Evolutionary conservation across 2,797 vertebrate species (phyloP), one percentile per base, ranked within the genome.

Genomic region (Myotis daubentonii): DNA sequence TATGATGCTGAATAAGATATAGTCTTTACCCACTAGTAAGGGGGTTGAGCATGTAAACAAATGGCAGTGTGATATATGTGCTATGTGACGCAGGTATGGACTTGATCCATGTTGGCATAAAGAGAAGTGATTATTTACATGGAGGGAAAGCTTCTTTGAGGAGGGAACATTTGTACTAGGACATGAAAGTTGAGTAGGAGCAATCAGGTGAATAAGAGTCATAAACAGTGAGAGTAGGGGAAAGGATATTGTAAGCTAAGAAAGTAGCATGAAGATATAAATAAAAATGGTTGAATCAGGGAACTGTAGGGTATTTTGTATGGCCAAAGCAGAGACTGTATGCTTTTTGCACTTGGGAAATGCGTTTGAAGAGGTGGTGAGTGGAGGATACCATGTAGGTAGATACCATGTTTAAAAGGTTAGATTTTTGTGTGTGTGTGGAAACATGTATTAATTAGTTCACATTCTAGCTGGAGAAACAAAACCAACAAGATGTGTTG

Each of bases 201-300:
- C 74, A 53, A 81, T 78, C 22, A 6, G 38, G 22, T 89, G 36
- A 86, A 49, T 36, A 72, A 5, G 6, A 94, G 23, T 89, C n/a
- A 82, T 79, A 76, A 90, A 80, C 12, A 20, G 25, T 65, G 38
- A 71, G 53, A 68, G 11, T 72, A 51, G 38, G 87, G 71, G 49
- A 74, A 91, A 92, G 30, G 79, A 66, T 8, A 75, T 78, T 96
- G 89, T 94, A 92, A 87, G 20, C 66, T 87, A 57, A 90, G 68
- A 62, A 66, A 70, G 30, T 75, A 87, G 15, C 74, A 74, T 81
- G 44, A 81, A 82, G 22, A 72, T 94, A 28, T 90, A 62, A 93
- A 36, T 93, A 36, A 90, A 75, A 76, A 55, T 49, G 38, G 28
- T 80, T 38, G 70, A 87, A 71, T 89, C 7, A 44, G 25, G n/a